Evolutionary conservation across 1,140 invertebrate genomes (phyloP), one percentile per base, ranked within the genome.

Genomic region (Brachionus koreanus): DNA sequence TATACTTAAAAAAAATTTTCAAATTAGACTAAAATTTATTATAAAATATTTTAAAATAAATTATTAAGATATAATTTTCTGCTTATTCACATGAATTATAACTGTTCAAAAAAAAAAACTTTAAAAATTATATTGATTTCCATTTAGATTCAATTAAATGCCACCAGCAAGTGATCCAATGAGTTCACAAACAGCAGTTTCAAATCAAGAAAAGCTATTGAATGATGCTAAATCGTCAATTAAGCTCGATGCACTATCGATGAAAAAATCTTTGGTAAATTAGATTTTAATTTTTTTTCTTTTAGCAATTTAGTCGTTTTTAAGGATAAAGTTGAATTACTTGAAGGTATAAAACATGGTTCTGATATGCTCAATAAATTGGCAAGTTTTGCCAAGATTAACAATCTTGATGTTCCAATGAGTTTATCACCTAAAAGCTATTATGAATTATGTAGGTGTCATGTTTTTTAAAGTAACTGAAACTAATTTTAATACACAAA

Each of bases 211-310:
- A 25, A 79, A 79, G 25, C 76, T 61, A 79, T 57, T 79, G 13
- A 23, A 61, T 9, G 76, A 79, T 61, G 76, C 61, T 12, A 57
- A 65, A 61, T 5, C 39, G 23, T 57, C 76, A 4, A 79, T 79
- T 16, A 79, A 79, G 61, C 16, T 52, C 4, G 76, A 79, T 42
- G 76, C 76, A 61, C 42, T 79, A 65, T 5, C 57, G 5, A 79
- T 79, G 76, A 79, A 79, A 79, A 79, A 79, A 39, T 39, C 49
- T 12, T 43, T 79, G 37, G 74, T 77, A 77, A 43, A 23, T 75
- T 42, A 12, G 10, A 37, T 43, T 3, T 43, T 5, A 43, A 75
- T 7, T 75, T 43, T 13, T 23, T 46, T 16, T 52, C 19, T 65
- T 10, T 37, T 29, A 35, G n/a, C 46, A 52, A 7, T 13, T 46